A percentile compares a stretch with the other conserved stretches of the same genome.
These are phyloP conservation scores for Idris sp. DNA, from an alignment of 1,140 invertebrate species.

Conservation along the genomic window DNA sequence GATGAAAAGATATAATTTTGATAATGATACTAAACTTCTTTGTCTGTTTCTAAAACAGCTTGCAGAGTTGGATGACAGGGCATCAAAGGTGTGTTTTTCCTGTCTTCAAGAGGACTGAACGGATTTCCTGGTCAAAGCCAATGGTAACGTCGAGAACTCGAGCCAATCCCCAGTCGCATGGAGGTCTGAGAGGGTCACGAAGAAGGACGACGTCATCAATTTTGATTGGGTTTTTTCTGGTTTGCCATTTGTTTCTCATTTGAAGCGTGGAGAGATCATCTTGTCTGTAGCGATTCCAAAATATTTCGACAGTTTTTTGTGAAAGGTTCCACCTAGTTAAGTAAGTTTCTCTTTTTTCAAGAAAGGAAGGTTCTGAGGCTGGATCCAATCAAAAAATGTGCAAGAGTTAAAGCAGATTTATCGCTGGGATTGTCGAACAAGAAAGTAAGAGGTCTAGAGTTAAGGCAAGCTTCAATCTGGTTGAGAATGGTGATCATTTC, in stretches of 20 bases:
- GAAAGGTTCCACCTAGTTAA: neutral
- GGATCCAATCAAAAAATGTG: constrained; percentile 3
- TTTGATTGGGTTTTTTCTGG: neutral
- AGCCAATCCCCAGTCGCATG: constrained; percentile 2
- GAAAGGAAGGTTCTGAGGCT: neutral
- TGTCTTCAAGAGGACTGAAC: too few species aligned
- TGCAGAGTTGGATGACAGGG: too few species aligned
- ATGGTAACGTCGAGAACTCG: too few species aligned
- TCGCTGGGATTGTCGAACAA: neutral
- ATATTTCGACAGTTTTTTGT: neutral
- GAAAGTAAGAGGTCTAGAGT: neutral
- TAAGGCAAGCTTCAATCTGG: constrained; percentile 4
- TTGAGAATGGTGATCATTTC: neutral
- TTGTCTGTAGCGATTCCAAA: neutral
- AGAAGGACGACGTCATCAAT: neutral
- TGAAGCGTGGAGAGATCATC: neutral
- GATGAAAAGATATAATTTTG: too few species aligned
- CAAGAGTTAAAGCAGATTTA: neutral
- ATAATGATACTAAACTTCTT: too few species aligned
- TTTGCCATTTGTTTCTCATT: neutral
- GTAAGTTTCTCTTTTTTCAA: neutral
- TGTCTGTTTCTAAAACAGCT: too few species aligned
- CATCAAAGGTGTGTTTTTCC: too few species aligned
- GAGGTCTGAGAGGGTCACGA: neutral
- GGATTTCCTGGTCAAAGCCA: too few species aligned